These are phyloP conservation scores for Silvanus unidentatus DNA, from an alignment of 2,888 invertebrate species.

Conservation along the genomic window DNA sequence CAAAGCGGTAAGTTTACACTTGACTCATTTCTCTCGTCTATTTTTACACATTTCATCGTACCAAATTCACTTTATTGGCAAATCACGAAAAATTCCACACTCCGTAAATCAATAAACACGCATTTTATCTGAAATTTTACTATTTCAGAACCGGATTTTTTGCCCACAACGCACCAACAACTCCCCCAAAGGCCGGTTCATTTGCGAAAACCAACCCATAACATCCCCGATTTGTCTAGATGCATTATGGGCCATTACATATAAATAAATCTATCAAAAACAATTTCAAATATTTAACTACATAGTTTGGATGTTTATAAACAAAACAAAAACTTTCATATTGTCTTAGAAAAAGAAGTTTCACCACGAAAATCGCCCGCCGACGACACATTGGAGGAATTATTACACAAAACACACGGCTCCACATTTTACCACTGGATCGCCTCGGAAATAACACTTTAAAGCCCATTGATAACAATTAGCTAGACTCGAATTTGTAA, in stretches of 20 bases:
- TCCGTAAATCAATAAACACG: neutral
- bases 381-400: constrained; percentile 46
- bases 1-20: constrained; percentile 30
- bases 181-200: constrained; percentile 17
- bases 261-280: constrained; percentile 28
- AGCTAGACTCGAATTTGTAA: too few species aligned
- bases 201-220: constrained; percentile 37
- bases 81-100: neutral
- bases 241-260: constrained; percentile 61
- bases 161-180: constrained; percentile 5
- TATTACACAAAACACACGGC: constrained; percentile 61
- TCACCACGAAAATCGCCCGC: neutral
- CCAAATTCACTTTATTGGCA: constrained; percentile 2
- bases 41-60: too few species aligned
- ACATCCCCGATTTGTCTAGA: constrained; percentile 57
- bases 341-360: too few species aligned
- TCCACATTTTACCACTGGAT: constrained; percentile 56
- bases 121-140: constrained; percentile 1
- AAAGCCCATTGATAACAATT: too few species aligned
- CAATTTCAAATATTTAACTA: neutral
- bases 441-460: too few species aligned
- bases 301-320: neutral
- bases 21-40: too few species aligned
- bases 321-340: too few species aligned
- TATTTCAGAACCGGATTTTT: constrained; percentile 26